A percentile compares a stretch with the other conserved stretches of the same genome.
phyloP scores from a whole-genome alignment of 2,113 vertebrate species.

The Sakesphorus luctuosus region DNA sequence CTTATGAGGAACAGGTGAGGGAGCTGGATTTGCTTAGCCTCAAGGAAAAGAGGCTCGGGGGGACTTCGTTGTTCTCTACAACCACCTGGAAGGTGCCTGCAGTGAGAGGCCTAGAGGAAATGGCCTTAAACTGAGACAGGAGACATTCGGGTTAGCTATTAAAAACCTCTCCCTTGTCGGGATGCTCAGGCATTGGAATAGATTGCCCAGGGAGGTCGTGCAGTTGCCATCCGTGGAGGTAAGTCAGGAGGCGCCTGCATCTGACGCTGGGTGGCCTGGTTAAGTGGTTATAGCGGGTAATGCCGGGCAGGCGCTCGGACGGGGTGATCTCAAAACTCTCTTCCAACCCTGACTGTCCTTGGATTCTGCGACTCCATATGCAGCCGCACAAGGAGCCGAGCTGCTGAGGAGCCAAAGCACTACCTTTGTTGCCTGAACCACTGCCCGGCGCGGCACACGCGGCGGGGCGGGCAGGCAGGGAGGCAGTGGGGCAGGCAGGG shows the following conservation, averaged over 20 bases:
- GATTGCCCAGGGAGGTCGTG: not conserved
- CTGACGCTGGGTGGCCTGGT: no score
- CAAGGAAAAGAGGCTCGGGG: not conserved
- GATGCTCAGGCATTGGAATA: not conserved
- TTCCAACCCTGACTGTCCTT: no score
- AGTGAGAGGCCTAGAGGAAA: not conserved
- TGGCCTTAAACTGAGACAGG: not conserved
- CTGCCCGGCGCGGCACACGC: not conserved
- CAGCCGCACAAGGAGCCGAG: rapidly evolving
- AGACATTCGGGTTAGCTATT: not conserved
- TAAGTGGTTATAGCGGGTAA: not conserved
- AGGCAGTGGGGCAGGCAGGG: no score
- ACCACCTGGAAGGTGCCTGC: not conserved
- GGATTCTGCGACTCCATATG: not conserved
- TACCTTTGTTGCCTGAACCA: rapidly evolving
- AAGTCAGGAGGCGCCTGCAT: not conserved
- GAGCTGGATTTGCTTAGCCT: not conserved
- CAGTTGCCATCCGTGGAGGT: not conserved
- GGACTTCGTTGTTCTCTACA: rapidly evolving
- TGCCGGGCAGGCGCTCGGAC: not conserved
- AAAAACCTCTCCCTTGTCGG: not conserved
- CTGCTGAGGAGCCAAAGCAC: rapidly evolving
- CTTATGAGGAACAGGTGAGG: not conserved
- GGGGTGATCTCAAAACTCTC: not conserved
- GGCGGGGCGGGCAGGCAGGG: no score